Percentiles rank a stretch among this genome's conserved stretches.
phyloP scores from a whole-genome alignment of 1,140 invertebrate species.

The Caenorhabditis remanei region DNA sequence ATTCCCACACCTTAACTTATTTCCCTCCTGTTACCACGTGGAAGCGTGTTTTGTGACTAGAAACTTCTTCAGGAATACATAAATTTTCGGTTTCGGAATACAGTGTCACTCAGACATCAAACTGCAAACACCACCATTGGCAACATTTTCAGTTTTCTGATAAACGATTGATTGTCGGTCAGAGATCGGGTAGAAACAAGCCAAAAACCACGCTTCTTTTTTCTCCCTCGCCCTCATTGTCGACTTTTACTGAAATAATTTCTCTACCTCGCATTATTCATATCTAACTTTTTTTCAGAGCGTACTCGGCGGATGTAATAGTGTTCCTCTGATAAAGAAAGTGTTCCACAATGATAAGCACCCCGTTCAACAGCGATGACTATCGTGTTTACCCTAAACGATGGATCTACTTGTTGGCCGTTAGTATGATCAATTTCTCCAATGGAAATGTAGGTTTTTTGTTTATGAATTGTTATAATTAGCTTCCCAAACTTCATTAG shows the following conservation, averaged over 20 bases:
- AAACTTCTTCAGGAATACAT: background rate
- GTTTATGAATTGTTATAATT: background rate
- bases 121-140: constrained; percentile 12
- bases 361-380: background rate
- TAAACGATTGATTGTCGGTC: constrained; percentile 39
- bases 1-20: background rate
- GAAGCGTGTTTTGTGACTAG: background rate
- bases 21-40: background rate
- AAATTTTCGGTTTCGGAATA: background rate
- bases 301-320: background rate
- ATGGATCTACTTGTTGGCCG: constrained; percentile 79
- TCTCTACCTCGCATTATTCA: background rate
- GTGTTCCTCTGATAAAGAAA: constrained; percentile 28
- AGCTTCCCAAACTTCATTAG: no score
- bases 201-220: constrained; percentile 33
- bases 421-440: constrained; percentile 79
- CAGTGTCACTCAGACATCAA: constrained; percentile 1
- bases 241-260: background rate
- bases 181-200: constrained; percentile 1
- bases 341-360: background rate
- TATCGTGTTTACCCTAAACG: constrained; percentile 69
- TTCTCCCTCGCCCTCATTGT: background rate
- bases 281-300: background rate
- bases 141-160: background rate
- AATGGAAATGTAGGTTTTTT: constrained; percentile 79